A percentile compares a stretch with the other conserved stretches of the same genome.
phyloP scores from a whole-genome alignment of 1,140 invertebrate species.

The Frieseomelitta varia region DNA sequence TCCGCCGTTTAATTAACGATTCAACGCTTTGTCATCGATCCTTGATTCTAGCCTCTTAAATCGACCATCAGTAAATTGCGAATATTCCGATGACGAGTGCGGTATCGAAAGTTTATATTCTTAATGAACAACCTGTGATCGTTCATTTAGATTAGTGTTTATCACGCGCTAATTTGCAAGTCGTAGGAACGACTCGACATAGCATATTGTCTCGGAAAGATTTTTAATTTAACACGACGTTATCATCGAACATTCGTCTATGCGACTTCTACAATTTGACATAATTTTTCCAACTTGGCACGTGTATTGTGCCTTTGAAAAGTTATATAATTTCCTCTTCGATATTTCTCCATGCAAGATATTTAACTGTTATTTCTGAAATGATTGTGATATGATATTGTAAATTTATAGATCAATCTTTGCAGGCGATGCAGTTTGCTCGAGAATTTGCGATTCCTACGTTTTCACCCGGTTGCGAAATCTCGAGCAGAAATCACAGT shows the following conservation, averaged over 20 bases:
- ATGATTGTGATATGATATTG: not conserved
- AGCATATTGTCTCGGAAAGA: too few relatives aligned
- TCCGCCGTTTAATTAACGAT: not conserved
- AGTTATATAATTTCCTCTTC: too few relatives aligned
- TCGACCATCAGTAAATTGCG: not conserved
- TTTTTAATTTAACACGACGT: too few relatives aligned
- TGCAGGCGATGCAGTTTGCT: not conserved
- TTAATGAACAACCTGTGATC: not conserved
- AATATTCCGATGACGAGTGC: not conserved
- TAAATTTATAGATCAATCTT: not conserved
- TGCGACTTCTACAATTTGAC: too few relatives aligned
- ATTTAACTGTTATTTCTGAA: not conserved
- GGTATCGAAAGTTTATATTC: not conserved
- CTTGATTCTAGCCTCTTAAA: not conserved
- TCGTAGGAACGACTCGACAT: too few relatives aligned
- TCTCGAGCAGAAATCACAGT: not conserved
- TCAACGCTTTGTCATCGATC: not conserved
- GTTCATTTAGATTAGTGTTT: not conserved
- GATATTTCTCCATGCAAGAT: not conserved
- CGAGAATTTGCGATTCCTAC: not conserved
- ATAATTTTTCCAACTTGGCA: too few relatives aligned
- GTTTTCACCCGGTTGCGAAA: not conserved
- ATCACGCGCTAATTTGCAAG: too few relatives aligned
- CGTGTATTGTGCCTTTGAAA: too few relatives aligned
- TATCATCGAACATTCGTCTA: too few relatives aligned